Evolutionary conservation across 2,113 vertebrate genomes (phyloP).

Genomic region (Ascaphus truei): DNA sequence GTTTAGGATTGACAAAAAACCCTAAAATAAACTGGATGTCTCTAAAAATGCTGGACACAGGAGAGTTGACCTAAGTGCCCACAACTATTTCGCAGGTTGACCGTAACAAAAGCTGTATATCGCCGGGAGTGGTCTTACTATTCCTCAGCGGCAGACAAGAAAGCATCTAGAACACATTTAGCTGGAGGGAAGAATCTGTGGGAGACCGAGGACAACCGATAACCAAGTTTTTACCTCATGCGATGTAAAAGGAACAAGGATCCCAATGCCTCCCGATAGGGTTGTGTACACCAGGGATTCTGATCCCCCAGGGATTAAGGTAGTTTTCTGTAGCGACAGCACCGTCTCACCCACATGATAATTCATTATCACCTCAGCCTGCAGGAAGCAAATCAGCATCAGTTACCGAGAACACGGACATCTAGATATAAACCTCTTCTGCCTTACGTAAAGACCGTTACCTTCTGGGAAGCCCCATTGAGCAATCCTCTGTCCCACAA

Average conservation of each 20-base stretch:
- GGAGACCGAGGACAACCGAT: no score
- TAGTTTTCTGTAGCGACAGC: conserved; percentile 94
- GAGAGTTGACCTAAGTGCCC: no score
- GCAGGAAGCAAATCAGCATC: conserved; percentile 26
- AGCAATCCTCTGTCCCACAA: conserved; percentile 95
- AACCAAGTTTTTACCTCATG: conserved; percentile 94
- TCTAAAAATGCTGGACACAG: no score
- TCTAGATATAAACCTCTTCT: neutral
- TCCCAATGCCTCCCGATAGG: conserved; percentile 91
- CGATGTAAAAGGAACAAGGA: conserved; percentile 94
- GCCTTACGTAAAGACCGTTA: conserved; percentile 43
- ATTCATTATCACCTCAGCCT: conserved; percentile 95
- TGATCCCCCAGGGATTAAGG: conserved; percentile 90
- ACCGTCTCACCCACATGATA: conserved; percentile 94
- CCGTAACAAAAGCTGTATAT: no score
- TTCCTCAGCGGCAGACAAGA: no score
- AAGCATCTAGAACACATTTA: no score
- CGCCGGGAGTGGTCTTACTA: no score
- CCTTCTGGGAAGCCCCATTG: conserved; percentile 96
- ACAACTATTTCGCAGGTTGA: no score
- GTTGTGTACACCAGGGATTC: conserved; percentile 97
- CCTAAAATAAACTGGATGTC: no score
- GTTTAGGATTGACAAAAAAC: no score
- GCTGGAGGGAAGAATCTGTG: no score
- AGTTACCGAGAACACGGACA: neutral